Conservation (phyloP, 2,113 vertebrate genomes). For the Phocoena sinus region DNA sequence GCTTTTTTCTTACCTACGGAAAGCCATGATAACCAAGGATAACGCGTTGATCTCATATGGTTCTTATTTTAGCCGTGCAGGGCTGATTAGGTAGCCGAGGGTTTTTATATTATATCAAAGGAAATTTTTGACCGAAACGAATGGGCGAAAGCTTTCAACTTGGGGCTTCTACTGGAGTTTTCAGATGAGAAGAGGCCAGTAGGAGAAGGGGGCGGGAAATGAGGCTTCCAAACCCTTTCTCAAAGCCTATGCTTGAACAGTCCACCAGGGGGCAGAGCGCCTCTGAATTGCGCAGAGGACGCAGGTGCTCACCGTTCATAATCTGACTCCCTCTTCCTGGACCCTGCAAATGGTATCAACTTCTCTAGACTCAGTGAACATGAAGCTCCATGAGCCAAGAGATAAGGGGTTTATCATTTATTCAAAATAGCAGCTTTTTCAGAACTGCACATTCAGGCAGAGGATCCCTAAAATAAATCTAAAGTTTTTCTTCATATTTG, state of each 20-base stretch:
- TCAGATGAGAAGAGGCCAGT: neutral
- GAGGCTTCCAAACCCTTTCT: neutral
- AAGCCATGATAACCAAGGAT: neutral
- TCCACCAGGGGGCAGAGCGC: conserved; percentile 66
- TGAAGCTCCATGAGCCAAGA: neutral
- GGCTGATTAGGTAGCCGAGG: neutral
- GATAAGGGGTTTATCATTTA: neutral
- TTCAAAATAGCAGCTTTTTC: neutral
- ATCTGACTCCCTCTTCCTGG: neutral
- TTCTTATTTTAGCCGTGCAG: conserved; percentile 25
- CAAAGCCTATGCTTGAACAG: neutral
- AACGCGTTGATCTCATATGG: neutral
- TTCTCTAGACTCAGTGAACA: neutral
- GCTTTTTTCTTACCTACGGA: neutral
- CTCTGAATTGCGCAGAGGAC: neutral
- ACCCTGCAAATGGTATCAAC: neutral
- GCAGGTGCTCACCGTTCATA: neutral
- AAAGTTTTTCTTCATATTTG: neutral
- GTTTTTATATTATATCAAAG: neutral
- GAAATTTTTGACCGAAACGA: neutral
- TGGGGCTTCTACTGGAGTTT: neutral
- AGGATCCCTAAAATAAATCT: neutral
- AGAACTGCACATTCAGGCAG: neutral
- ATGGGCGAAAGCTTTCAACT: neutral
- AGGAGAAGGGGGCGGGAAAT: neutral